A percentile compares a stretch with the other conserved stretches of the same genome.
Evolutionary conservation across 2,888 invertebrate genomes (phyloP).

Genomic region (Calameuta idolon): DNA sequence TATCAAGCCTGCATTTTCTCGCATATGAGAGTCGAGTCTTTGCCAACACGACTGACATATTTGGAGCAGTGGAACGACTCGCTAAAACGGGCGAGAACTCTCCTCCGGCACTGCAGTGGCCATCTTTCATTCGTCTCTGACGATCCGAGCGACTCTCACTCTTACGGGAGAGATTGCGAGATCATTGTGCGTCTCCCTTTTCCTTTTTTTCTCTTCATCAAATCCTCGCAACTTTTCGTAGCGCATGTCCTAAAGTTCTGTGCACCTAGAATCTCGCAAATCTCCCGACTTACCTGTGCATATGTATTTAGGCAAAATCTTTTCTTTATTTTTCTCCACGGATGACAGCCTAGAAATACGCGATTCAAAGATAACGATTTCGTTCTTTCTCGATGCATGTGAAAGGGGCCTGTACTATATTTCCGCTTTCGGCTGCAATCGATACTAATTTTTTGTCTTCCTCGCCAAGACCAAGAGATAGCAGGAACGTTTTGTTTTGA

Average conservation of each 20-base stretch:
- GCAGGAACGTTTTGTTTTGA: neutral
- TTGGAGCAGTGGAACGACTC: slow-evolving; percentile 41
- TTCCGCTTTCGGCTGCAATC: neutral
- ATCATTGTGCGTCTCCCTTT: neutral
- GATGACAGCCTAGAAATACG: neutral
- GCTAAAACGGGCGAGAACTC: slow-evolving; percentile 25
- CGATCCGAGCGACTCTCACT: neutral
- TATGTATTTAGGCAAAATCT: neutral
- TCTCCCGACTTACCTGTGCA: neutral
- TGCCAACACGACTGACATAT: slow-evolving; percentile 33
- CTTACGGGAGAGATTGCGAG: neutral
- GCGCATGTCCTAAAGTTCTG: neutral
- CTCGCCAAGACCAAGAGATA: neutral
- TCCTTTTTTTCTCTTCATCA: neutral
- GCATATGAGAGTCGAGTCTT: neutral
- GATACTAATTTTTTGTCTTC: neutral
- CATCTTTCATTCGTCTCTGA: slow-evolving; percentile 32
- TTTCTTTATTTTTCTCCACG: neutral
- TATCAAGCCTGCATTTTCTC: neutral
- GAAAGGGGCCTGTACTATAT: neutral
- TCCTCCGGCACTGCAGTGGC: slow-evolving; percentile 26
- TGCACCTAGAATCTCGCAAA: neutral
- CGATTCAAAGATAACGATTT: neutral
- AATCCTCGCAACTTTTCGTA: neutral
- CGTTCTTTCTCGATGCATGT: neutral